Percentiles rank a stretch among this genome's conserved stretches.
Evolutionary conservation across 2,113 vertebrate species (phyloP).

Genomic region (Cephalopterus ornatus): DNA sequence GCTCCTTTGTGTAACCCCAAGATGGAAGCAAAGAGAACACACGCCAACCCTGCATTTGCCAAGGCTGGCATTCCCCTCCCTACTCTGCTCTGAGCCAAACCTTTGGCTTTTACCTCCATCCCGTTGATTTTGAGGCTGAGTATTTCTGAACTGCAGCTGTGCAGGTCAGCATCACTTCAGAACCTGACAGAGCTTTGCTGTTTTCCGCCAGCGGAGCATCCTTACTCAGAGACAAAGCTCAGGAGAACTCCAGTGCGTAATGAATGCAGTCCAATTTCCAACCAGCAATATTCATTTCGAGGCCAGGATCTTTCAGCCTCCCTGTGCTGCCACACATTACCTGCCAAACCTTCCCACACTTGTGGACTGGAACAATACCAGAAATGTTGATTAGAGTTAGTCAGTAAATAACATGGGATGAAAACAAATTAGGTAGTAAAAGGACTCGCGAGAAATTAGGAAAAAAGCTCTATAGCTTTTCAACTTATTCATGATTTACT

Average conservation of each 20-base stretch:
- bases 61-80: background rate
- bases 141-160: background rate
- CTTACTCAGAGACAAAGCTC: background rate
- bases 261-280: slow-evolving; percentile 45
- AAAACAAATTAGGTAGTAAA: slow-evolving; percentile 71
- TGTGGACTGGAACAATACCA: slow-evolving; percentile 43
- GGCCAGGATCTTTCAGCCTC: slow-evolving; percentile 28
- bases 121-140: background rate
- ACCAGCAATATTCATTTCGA: slow-evolving; percentile 29
- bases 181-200: background rate
- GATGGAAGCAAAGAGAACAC: background rate
- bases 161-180: background rate
- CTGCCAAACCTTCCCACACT: slow-evolving; percentile 50
- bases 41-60: background rate
- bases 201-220: background rate
- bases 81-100: background rate
- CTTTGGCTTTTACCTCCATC: background rate
- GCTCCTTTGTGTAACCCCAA: background rate
- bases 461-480: slow-evolving; percentile 56
- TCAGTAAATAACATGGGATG: slow-evolving; percentile 69
- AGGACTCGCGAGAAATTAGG: slow-evolving; percentile 69
- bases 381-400: slow-evolving; percentile 55
- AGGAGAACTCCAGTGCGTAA: background rate
- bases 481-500: slow-evolving; percentile 62
- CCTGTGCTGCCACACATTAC: slow-evolving; percentile 37